Percentiles rank a stretch among this genome's conserved stretches.
Conservation (phyloP, 64 coral and sea anemone species). For the Montipora capricornis region DNA sequence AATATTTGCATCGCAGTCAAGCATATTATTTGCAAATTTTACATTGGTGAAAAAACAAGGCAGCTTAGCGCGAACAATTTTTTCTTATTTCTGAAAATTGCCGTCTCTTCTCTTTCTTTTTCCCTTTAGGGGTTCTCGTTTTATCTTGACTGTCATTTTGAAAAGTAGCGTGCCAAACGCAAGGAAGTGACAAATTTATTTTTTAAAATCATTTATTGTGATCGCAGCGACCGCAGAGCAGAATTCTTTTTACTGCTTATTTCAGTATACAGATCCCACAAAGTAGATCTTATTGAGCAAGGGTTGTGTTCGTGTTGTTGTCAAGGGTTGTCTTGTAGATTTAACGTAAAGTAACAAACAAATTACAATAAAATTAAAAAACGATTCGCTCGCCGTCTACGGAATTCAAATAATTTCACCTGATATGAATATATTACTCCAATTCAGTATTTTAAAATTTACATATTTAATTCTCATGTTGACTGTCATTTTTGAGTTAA, state of each 20-base stretch:
- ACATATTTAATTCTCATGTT: not conserved
- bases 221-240: not conserved
- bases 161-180: no score
- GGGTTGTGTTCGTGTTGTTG: not conserved
- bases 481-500: no score
- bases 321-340: not conserved
- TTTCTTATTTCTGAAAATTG: not conserved
- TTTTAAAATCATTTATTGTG: not conserved
- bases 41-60: constrained; percentile 3
- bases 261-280: not conserved
- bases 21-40: not conserved
- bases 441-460: not conserved
- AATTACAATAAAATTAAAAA: not conserved
- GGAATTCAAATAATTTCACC: not conserved
- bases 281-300: constrained; percentile 4
- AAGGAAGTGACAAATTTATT: not conserved
- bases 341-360: not conserved
- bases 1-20: constrained; percentile 20
- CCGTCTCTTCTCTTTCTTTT: no score
- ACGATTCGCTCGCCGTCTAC: not conserved
- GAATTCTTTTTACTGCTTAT: not conserved
- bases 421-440: no score
- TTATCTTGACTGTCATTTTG: not conserved
- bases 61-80: not conserved
- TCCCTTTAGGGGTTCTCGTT: not conserved